These are phyloP conservation scores for Malacoctenus gilli DNA, from an alignment of 2,797 vertebrate species.

Conservation along the genomic window DNA sequence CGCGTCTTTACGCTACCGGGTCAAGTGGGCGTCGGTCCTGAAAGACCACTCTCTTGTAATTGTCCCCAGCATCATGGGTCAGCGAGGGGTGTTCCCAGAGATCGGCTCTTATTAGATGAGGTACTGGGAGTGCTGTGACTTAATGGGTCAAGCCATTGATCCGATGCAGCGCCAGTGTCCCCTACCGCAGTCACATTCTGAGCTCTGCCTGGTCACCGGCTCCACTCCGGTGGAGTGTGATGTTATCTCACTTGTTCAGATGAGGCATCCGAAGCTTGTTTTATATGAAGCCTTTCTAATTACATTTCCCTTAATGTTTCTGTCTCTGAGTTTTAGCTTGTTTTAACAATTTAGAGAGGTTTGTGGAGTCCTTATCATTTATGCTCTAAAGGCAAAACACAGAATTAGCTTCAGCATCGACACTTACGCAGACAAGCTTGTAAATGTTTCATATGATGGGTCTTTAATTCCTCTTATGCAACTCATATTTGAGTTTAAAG, in stretches of 20 bases:
- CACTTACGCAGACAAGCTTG: too few relatives aligned
- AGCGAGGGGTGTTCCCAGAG: conserved; percentile 70
- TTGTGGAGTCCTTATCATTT: conserved; percentile 8
- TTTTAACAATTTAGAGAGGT: conserved; percentile 6
- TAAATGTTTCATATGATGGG: too few relatives aligned
- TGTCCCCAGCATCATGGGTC: conserved; percentile 78
- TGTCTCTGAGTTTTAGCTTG: conserved; percentile 1
- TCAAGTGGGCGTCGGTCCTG: conserved; percentile 91
- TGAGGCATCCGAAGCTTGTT: not conserved
- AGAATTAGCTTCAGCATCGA: too few relatives aligned
- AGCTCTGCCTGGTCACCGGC: too few relatives aligned
- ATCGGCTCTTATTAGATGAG: conserved; percentile 70
- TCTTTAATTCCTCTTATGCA: too few relatives aligned
- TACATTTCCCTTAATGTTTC: not conserved
- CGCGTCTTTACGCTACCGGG: conserved; percentile 83
- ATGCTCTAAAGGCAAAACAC: too few relatives aligned
- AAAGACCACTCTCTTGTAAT: conserved; percentile 84
- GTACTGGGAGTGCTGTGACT: conserved; percentile 65
- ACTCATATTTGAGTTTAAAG: too few relatives aligned
- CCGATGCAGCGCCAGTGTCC: conserved; percentile 42
- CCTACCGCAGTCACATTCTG: conserved; percentile 5
- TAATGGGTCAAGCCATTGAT: conserved; percentile 77
- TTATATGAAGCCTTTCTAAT: too few relatives aligned
- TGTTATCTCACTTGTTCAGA: not conserved
- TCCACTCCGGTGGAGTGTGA: too few relatives aligned